Percentiles rank a stretch among this genome's conserved stretches.
Conservation (phyloP, 1,140 invertebrate species). For the Drosophila dunni region DNA sequence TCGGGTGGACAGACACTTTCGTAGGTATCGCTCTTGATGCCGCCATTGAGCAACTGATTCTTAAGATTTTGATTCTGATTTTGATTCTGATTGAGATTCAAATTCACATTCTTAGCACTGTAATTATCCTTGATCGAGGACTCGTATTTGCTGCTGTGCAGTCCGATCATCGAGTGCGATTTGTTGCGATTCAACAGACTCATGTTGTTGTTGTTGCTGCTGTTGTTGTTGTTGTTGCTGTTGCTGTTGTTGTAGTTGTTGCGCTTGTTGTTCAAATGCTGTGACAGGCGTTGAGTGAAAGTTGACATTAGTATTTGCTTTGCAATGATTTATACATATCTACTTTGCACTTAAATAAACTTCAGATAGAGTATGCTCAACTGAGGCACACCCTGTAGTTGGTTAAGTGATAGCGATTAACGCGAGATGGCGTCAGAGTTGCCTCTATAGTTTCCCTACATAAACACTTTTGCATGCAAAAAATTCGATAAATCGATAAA, state of each 20-base stretch:
- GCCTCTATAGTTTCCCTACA: no score
- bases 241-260: constrained; percentile 56
- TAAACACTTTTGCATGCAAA: no score
- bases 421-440: no score
- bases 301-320: background rate
- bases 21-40: constrained; percentile 84
- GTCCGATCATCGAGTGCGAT: constrained; percentile 77
- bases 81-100: constrained; percentile 65
- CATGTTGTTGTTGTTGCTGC: constrained; percentile 48
- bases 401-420: no score
- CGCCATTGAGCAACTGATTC: constrained; percentile 66
- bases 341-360: background rate
- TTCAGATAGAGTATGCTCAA: background rate
- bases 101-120: constrained; percentile 73
- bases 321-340: constrained; percentile 1
- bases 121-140: constrained; percentile 70
- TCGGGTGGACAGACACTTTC: constrained; percentile 84
- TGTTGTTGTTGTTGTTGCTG: constrained; percentile 50
- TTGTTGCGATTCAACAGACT: constrained; percentile 76
- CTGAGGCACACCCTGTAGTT: no score
- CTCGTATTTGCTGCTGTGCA: constrained; percentile 80
- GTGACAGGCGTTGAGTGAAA: constrained; percentile 4
- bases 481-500: no score
- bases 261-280: constrained; percentile 80
- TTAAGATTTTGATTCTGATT: constrained; percentile 64